Evolutionary conservation across 1,140 invertebrate species (phyloP), one percentile per base, ranked within the genome.

Genomic region (Caenorhabditis tropicalis): DNA sequence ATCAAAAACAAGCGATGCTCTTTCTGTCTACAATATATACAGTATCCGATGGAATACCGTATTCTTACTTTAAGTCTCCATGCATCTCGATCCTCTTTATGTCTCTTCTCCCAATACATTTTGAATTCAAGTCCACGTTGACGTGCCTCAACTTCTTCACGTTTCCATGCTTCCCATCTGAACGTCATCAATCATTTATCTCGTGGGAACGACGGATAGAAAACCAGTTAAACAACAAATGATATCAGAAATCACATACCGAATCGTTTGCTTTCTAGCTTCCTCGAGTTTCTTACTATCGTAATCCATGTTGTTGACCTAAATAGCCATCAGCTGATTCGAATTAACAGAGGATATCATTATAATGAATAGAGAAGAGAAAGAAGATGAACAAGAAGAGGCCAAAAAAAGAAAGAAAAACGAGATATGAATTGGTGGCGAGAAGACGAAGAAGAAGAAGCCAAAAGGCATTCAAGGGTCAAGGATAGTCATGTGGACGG

Each of bases 41-140:
- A n/a, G n/a, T n/a, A n/a, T n/a, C n/a, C n/a, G n/a, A n/a, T n/a
- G n/a, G n/a, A n/a, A n/a, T n/a, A n/a, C n/a, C n/a, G n/a, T n/a
- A n/a, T n/a, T n/a, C 33, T 29, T 4, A 83, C 84, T 53, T 85
- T 85, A 31, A 82, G 49, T 46, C 84, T 87, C 86, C 86, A 87
- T 5, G 84, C 46, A 65, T 87, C 82, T 36, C 51, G 43, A 53
- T 87, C 86, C 24, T 87, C 86, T 31, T 82, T 51, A 36, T 87
- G 60, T 9, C 86, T 21, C 31, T 81, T 79, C 27, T 86, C 85
- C 86, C 86, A 87, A 49, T 87, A 87, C 31, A 86, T 86, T 46
- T 86, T 81, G 51, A 79, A 86, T 65, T 87, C 80, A 16, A 74
- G 43, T 2, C 82, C 85, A n/a, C 86, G 16, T 80, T 82, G 80